These are phyloP conservation scores for Xenopus petersii DNA, from an alignment of 2,797 vertebrate species.

Conservation along the genomic window DNA sequence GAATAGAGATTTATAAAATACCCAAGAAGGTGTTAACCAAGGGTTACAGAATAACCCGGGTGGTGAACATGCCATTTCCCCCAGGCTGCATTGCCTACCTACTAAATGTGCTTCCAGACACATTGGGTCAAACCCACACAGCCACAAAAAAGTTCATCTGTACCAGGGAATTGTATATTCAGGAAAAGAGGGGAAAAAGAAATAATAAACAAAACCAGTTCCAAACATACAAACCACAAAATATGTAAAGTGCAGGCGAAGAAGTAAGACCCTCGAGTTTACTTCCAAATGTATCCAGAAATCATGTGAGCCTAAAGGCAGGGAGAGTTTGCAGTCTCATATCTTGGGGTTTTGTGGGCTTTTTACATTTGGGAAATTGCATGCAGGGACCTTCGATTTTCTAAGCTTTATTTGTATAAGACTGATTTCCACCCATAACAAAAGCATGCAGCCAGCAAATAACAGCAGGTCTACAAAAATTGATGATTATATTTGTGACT, in stretches of 20 bases:
- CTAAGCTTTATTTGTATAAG: too few species aligned
- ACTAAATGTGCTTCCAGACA: not conserved
- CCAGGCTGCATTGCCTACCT: too few species aligned
- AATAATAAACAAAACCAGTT: conserved; percentile 27
- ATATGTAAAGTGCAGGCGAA: conserved; percentile 22
- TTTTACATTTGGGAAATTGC: too few species aligned
- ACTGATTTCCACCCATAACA: too few species aligned
- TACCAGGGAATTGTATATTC: not conserved
- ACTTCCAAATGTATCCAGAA: conserved; percentile 8
- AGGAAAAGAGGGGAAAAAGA: not conserved
- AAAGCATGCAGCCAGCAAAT: too few species aligned
- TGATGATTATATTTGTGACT: too few species aligned
- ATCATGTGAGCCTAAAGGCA: conserved; percentile 13
- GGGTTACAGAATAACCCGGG: too few species aligned
- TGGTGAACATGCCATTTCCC: too few species aligned
- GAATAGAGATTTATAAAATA: not conserved
- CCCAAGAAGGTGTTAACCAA: too few species aligned
- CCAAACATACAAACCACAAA: conserved; percentile 11
- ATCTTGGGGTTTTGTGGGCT: not conserved
- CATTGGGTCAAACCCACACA: not conserved
- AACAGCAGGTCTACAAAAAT: too few species aligned
- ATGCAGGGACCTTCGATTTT: too few species aligned
- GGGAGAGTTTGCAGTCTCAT: not conserved
- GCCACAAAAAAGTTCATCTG: not conserved
- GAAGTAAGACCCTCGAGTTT: conserved; percentile 18